Base-by-base conservation (phyloP, 2,888 invertebrate species). In the Buathra laborator region DNA sequence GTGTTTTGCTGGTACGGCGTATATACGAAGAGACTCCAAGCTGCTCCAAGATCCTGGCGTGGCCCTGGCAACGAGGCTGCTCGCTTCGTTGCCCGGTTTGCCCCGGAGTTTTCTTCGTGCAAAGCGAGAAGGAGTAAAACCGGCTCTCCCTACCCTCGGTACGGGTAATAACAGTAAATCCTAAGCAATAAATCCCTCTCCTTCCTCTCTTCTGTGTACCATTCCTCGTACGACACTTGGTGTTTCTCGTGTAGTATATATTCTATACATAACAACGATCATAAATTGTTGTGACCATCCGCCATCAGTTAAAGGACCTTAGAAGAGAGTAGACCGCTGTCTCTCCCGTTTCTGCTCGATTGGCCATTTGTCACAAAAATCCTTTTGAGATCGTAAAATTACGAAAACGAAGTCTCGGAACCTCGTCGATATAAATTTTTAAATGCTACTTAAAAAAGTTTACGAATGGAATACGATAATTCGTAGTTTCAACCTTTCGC, bases 121-220 rank as follows among this genome's bases (percentile, higher is more conserved):
- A 24, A 24, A 24, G 24, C 24, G 24, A 24, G 24, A 24, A 24
- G 24, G 29, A 59, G 59, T 62, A 16, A 83, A 85, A 84, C 83
- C 80, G 86, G 85, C 84, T 86, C 85, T 81, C 82, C 91, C 92
- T 91, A 90, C 88, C 88, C 68, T 78, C 24, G 64, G 78, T 19
- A 51, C 89, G 91, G 92, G 24, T 93, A 93, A 93, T 93, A 93
- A 93, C 93, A 93, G 92, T 93, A 93, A 93, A 93, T 93, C 91
- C 92, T 90, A 83, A 87, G 92, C 90, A 91, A 93, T 93, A 93
- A 93, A 93, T 93, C 91, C 92, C 90, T 89, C 90, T 87, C 84
- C 86, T 84, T 84, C 86, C 82, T 86, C 85, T 77, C 86, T 84
- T 62, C 71, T 43, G 66, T 44, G 56, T 77, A 67, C 48, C 64